These are phyloP conservation scores for Alouatta palliata DNA, from an alignment of 2,113 vertebrate species.

Conservation along the genomic window DNA sequence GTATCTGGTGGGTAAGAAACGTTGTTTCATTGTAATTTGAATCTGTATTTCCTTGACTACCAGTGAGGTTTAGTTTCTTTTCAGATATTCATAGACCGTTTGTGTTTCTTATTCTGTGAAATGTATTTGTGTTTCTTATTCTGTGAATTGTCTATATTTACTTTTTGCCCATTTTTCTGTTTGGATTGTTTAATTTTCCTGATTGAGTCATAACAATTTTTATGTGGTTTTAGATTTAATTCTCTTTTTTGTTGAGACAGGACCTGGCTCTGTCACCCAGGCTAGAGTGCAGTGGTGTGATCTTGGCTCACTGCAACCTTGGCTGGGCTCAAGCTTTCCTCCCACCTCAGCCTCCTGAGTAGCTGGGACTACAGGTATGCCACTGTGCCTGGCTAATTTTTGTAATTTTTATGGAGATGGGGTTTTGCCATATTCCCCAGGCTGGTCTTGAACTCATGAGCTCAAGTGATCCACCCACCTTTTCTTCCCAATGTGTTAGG, in stretches of 20 bases:
- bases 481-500: no score
- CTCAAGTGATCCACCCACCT: no score
- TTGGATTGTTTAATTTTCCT: background rate
- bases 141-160: background rate
- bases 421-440: no score
- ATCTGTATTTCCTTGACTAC: background rate
- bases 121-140: background rate
- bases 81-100: background rate
- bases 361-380: no score
- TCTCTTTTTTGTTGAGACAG: background rate
- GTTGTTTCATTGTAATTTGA: constrained; percentile 6
- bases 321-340: no score
- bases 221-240: background rate
- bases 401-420: no score
- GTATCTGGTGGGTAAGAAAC: background rate
- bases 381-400: no score
- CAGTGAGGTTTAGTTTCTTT: background rate
- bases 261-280: no score
- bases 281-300: no score
- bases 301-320: no score
- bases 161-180: background rate
- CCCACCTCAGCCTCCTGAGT: no score
- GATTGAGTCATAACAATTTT: background rate
- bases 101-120: background rate
- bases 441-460: no score